Conservation (phyloP, 2,113 vertebrate species). For the Eudyptes chrysolophus region DNA sequence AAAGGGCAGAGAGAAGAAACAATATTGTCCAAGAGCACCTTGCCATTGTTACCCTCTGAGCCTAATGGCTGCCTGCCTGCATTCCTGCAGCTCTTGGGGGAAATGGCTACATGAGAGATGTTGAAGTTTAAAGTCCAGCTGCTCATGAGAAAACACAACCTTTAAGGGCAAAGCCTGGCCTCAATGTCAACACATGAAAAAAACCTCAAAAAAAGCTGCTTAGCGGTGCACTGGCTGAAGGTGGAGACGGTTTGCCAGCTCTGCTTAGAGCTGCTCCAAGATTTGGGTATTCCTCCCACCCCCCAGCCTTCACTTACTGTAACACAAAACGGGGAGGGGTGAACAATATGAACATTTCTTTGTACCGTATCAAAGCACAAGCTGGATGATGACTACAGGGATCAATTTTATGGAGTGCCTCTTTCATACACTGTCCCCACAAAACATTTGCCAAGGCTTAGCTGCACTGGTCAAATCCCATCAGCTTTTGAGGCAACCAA, state of each 20-base stretch:
- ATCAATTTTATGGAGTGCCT: accelerated
- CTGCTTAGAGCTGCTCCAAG: not conserved
- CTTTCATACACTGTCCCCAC: accelerated
- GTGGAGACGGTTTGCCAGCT: not conserved
- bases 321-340: accelerated
- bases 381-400: not conserved
- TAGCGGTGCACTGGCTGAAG: not conserved
- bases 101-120: not conserved
- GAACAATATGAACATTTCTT: not conserved
- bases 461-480: not conserved
- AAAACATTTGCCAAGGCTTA: not conserved
- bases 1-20: slow-evolving; percentile 52
- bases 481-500: not conserved
- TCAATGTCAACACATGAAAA: not conserved
- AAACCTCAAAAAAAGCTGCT: not conserved
- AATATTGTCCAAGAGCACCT: slow-evolving; percentile 36
- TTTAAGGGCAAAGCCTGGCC: not conserved
- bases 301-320: accelerated
- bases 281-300: not conserved
- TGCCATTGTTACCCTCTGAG: slow-evolving; percentile 45
- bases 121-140: slow-evolving; percentile 69
- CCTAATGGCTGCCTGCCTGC: not conserved
- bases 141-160: slow-evolving; percentile 30
- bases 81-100: not conserved
- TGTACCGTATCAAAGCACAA: not conserved